phyloP scores from a whole-genome alignment of 2,113 vertebrate species.

The Morone saxatilis region DNA sequence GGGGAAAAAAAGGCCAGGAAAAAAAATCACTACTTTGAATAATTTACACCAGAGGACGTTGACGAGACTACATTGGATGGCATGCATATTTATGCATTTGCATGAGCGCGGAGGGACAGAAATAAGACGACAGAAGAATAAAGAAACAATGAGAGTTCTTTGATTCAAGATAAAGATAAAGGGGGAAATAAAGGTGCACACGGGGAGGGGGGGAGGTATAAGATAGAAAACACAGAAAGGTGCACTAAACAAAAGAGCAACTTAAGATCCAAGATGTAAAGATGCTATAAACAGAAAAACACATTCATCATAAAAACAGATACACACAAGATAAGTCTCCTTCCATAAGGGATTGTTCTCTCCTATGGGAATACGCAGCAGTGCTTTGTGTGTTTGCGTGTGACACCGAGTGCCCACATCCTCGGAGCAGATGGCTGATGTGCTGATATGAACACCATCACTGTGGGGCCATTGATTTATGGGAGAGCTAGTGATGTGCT shows the following conservation, averaged over 20 bases:
- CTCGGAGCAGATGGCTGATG: constrained; percentile 73
- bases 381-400: constrained; percentile 30
- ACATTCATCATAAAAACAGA: constrained; percentile 41
- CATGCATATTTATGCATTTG: constrained; percentile 47
- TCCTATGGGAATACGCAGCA: constrained; percentile 39
- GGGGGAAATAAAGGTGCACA: neutral
- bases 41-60: constrained; percentile 39
- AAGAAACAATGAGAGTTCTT: neutral
- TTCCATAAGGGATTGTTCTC: constrained; percentile 13
- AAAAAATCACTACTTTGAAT: constrained; percentile 51
- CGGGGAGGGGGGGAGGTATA: neutral
- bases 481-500: constrained; percentile 35
- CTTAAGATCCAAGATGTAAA: constrained; percentile 28
- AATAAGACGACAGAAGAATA: neutral
- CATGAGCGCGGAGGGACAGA: neutral
- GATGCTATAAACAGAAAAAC: constrained; percentile 23
- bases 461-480: constrained; percentile 63
- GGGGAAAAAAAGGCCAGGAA: neutral
- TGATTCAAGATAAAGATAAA: neutral
- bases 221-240: constrained; percentile 2
- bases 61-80: constrained; percentile 17
- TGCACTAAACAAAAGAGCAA: neutral
- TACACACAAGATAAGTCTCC: neutral
- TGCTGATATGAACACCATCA: constrained; percentile 65
- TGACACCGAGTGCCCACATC: constrained; percentile 13